These are phyloP conservation scores for Pavo muticus DNA, from an alignment of 2,113 vertebrate species.

Conservation along the genomic window DNA sequence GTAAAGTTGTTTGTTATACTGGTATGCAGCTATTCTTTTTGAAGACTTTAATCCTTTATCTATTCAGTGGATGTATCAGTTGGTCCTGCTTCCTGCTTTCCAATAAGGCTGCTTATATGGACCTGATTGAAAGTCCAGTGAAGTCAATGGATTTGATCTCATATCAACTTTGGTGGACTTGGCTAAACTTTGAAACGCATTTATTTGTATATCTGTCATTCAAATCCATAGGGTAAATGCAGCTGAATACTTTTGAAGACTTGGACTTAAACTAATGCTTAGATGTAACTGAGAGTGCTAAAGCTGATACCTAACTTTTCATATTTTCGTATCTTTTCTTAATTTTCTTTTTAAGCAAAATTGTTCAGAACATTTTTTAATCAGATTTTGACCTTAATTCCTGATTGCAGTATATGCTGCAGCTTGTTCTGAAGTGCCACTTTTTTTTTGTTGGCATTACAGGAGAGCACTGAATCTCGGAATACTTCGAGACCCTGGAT, in stretches of 20 bases:
- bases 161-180: not conserved
- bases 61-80: not conserved
- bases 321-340: not conserved
- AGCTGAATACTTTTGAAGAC: not conserved
- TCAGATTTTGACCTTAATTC: not conserved
- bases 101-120: not conserved
- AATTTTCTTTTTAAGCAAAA: not conserved
- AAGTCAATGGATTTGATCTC: not conserved
- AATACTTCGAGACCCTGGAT: slow-evolving; percentile 95
- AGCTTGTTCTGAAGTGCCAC: not conserved
- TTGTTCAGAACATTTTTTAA: no score
- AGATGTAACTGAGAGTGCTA: not conserved
- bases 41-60: not conserved
- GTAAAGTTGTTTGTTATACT: not conserved
- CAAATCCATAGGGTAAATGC: not conserved
- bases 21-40: not conserved
- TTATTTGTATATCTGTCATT: not conserved
- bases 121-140: not conserved
- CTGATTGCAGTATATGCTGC: not conserved
- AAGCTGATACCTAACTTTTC: not conserved
- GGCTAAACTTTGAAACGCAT: not conserved
- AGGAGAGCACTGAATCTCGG: slow-evolving; percentile 94
- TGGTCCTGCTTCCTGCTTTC: not conserved
- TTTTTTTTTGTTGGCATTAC: not conserved
- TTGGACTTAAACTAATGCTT: not conserved